Evolutionary conservation across 2,113 vertebrate species (phyloP).

Genomic region (Callithrix jacchus): DNA sequence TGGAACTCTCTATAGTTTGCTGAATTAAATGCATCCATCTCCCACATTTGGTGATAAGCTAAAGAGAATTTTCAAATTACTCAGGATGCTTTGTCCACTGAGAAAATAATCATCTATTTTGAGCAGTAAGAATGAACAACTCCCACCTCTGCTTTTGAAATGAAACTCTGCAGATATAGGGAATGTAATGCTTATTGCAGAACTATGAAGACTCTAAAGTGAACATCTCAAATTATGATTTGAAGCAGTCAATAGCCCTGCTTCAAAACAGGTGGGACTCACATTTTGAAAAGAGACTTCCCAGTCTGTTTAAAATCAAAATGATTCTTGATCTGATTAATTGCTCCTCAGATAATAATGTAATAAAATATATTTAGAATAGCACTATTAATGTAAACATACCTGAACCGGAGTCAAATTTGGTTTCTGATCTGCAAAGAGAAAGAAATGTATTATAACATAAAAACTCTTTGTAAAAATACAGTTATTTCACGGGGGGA

Average conservation of each 20-base stretch:
- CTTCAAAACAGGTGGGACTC: constrained; percentile 73
- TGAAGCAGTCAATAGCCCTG: constrained; percentile 65
- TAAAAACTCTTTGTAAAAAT: constrained; percentile 58
- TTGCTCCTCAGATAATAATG: constrained; percentile 82
- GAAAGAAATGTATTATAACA: constrained; percentile 75
- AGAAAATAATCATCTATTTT: constrained; percentile 75
- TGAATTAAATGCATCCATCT: constrained; percentile 77
- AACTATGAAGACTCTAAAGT: constrained; percentile 66
- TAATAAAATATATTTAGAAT: constrained; percentile 80
- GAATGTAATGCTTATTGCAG: constrained; percentile 69
- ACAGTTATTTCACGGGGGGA: constrained; percentile 49
- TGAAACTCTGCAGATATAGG: constrained; percentile 16
- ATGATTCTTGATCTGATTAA: constrained; percentile 82
- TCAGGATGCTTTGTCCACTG: constrained; percentile 70
- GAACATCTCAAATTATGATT: constrained; percentile 75
- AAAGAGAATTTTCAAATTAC: constrained; percentile 75
- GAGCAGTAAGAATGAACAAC: constrained; percentile 55
- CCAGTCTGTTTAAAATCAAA: constrained; percentile 84
- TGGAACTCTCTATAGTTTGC: constrained; percentile 68
- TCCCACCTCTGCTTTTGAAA: constrained; percentile 57
- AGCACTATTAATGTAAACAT: constrained; percentile 85
- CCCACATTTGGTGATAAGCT: constrained; percentile 78
- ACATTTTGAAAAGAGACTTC: constrained; percentile 80
- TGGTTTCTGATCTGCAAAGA: constrained; percentile 92
- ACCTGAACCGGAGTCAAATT: constrained; percentile 99